Base-by-base conservation (phyloP, 1,140 invertebrate species). In the Lerema accius region DNA sequence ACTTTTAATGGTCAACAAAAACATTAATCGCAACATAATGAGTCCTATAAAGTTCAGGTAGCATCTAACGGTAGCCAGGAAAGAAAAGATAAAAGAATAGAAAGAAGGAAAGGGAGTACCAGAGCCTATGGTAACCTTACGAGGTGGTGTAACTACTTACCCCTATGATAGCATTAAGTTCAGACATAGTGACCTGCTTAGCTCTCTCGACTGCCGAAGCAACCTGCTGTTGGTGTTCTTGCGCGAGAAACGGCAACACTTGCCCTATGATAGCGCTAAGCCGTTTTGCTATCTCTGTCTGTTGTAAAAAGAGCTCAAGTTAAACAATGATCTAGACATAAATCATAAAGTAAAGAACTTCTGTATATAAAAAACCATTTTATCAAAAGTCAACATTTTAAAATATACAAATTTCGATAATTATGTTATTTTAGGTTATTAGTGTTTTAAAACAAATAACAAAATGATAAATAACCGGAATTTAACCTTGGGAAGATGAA, bases 191-290 rank as follows among this genome's bases (percentile, higher is more conserved):
- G 65, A 99, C 96, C 92, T 98, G 97, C 90, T 99, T 99, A 15
- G 98, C 98, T 87, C 98, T 92, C 70, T 99, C 98, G 4, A 99
- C 95, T 0, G 98, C 97, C 42, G 95, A 94, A 0, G 97, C 96
- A 3, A 99, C 97, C 91, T 98, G 97, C 82, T 97, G 96, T 82
- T 99, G 98, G 82, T 99, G 98, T 90, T 98, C 97, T 92, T 97
- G 96, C 13, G 96, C 95, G 39, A 98, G 92, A 86, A 96, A 98
- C 39, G 97, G 97, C 81, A 98, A 92, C 58, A 98, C 95, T 92
- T 98, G 97, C 49, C 94, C 95, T 73, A 98, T 97, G 65, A 98
- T 98, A 62, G 95, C 95, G 91, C 96, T 98, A 75, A 98, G 92
- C 83, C 98, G 93, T 91, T 99, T 99, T 13, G 96, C 95, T 86